A percentile compares a stretch with the other conserved stretches of the same genome.
phyloP scores from a whole-genome alignment of 2,113 vertebrate genomes.

The Archocentrus centrarchus region DNA sequence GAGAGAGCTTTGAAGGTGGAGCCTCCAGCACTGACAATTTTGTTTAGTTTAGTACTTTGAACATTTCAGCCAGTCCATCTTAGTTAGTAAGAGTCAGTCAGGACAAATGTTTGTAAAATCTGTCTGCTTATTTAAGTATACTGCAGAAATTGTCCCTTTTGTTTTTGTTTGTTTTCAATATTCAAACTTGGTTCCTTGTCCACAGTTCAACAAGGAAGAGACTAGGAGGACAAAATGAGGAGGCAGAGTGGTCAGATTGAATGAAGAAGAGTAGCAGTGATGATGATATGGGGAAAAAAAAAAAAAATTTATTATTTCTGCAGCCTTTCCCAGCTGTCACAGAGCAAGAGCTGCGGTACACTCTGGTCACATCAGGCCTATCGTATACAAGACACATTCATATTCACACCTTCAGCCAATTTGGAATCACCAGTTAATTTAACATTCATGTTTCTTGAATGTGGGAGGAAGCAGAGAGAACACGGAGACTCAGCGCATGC shows the following conservation, averaged over 20 bases:
- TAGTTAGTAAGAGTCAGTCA: not conserved
- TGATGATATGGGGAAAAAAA: not conserved
- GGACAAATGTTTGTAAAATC: not conserved
- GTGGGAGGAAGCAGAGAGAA: not conserved
- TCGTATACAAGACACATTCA: not conserved
- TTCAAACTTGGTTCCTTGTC: not conserved
- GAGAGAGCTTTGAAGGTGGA: not conserved
- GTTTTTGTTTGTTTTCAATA: not conserved
- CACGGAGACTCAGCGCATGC: not conserved
- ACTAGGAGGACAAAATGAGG: not conserved
- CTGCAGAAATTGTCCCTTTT: not conserved
- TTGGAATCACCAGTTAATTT: not conserved
- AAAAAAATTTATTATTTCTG: not conserved
- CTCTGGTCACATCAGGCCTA: not conserved
- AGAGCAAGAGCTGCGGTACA: not conserved
- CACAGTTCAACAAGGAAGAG: not conserved
- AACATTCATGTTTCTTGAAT: not conserved
- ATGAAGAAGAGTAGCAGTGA: not conserved
- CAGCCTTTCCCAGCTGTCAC: not conserved
- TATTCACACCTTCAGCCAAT: not conserved
- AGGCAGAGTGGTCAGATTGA: not conserved
- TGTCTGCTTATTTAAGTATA: not conserved
- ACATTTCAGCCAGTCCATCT: constrained; percentile 1
- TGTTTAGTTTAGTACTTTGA: not conserved
- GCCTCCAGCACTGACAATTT: not conserved